phyloP scores from a whole-genome alignment of 2,797 vertebrate species.

The Chloroceryle inda region DNA sequence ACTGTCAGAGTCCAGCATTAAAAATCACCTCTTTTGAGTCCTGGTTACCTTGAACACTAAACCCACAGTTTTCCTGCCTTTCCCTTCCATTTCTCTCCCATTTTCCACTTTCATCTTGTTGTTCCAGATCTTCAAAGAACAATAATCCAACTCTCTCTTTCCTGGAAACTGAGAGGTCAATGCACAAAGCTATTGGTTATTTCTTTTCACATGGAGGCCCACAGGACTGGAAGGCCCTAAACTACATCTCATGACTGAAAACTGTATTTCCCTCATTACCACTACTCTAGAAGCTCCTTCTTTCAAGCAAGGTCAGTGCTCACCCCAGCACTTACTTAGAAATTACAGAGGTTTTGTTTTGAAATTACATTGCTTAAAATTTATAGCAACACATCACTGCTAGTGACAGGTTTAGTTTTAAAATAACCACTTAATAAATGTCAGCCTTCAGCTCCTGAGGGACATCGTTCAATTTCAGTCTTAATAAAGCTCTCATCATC shows the following conservation, averaged over 20 bases:
- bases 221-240: not conserved
- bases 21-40: not conserved
- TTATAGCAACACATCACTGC: not conserved
- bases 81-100: not conserved
- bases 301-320: not conserved
- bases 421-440: not conserved
- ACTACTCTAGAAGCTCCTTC: not conserved
- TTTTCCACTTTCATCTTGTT: not conserved
- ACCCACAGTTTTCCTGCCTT: not conserved
- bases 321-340: not conserved
- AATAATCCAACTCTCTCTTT: not conserved
- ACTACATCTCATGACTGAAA: not conserved
- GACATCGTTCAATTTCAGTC: not conserved
- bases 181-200: not conserved
- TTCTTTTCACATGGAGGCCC: not conserved
- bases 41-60: not conserved
- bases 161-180: not conserved
- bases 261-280: not conserved
- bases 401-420: not conserved
- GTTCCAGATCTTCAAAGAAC: not conserved
- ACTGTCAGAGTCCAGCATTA: not conserved
- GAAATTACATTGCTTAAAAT: not conserved
- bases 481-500: not conserved
- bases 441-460: not conserved
- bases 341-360: not conserved